Conservation (phyloP, 2,888 invertebrate species). For the Auanema freiburgensis region DNA sequence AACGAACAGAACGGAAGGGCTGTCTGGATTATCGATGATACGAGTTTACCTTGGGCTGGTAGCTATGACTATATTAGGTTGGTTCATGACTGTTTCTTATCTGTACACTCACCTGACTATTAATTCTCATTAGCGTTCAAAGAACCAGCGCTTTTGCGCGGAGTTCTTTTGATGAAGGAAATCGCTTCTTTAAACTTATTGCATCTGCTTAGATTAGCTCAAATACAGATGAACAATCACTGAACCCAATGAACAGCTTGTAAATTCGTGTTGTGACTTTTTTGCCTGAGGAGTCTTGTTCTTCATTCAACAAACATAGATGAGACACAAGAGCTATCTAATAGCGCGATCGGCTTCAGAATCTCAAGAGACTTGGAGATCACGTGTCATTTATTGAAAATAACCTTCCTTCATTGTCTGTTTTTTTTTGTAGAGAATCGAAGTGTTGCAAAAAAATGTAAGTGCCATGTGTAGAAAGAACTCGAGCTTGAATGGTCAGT, state of each 20-base stretch:
- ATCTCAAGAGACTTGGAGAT: conserved; percentile 4
- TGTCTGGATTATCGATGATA: conserved; percentile 47
- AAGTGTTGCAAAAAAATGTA: too few relatives aligned
- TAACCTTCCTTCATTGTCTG: background rate
- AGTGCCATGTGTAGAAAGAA: too few relatives aligned
- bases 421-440: background rate
- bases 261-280: background rate
- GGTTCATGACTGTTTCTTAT: conserved; percentile 1
- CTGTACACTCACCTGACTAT: background rate
- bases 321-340: conserved; percentile 14
- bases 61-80: conserved; percentile 54
- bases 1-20: conserved; percentile 40
- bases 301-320: conserved; percentile 5
- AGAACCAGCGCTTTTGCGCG: too few relatives aligned
- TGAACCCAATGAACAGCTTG: too few relatives aligned
- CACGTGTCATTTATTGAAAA: conserved; percentile 2
- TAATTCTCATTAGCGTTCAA: too few relatives aligned
- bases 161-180: too few relatives aligned
- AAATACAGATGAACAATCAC: too few relatives aligned
- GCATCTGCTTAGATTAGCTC: too few relatives aligned
- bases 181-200: too few relatives aligned
- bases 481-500: too few relatives aligned
- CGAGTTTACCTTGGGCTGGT: conserved; percentile 53
- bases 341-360: conserved; percentile 5
- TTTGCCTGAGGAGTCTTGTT: background rate